Conservation (phyloP, 2,888 invertebrate genomes). For the Mimas tiliae region DNA sequence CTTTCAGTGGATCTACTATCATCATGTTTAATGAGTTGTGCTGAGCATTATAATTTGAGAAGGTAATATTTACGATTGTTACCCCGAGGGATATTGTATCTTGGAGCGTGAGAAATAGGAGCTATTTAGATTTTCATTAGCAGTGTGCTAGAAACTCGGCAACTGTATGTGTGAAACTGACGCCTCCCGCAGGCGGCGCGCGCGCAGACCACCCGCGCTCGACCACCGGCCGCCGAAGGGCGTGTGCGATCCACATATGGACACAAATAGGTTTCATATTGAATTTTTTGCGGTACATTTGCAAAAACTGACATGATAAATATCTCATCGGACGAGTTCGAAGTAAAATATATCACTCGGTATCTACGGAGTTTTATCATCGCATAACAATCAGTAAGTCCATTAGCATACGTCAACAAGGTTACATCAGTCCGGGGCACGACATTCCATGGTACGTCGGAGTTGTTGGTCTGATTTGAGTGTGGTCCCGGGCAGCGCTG, state of each 20-base stretch:
- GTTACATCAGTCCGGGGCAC: slow-evolving; percentile 50
- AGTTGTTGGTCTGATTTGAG: slow-evolving; percentile 51
- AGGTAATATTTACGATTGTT: slow-evolving; percentile 45
- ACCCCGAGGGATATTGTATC: slow-evolving; percentile 49
- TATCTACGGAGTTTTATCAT: slow-evolving; percentile 56
- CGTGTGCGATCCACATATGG: slow-evolving; percentile 62
- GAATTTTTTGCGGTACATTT: slow-evolving; percentile 29
- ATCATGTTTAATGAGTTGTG: slow-evolving; percentile 67
- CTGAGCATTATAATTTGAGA: slow-evolving; percentile 45
- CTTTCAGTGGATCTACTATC: slow-evolving; percentile 71
- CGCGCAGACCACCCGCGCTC: slow-evolving; percentile 77
- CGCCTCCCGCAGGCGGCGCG: slow-evolving; percentile 69
- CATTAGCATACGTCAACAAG: slow-evolving; percentile 76
- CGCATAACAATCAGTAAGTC: slow-evolving; percentile 41
- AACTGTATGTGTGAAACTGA: slow-evolving; percentile 75
- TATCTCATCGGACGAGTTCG: slow-evolving; percentile 14
- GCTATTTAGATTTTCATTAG: slow-evolving; percentile 43
- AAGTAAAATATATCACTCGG: slow-evolving; percentile 32
- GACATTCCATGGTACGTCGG: slow-evolving; percentile 49
- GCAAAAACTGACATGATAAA: slow-evolving; percentile 44
- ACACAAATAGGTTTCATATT: slow-evolving; percentile 44
- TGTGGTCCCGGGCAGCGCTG: slow-evolving; percentile 75
- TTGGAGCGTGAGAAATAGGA: slow-evolving; percentile 50
- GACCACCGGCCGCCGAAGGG: slow-evolving; percentile 65
- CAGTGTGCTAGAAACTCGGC: slow-evolving; percentile 50